phyloP scores from a whole-genome alignment of 2,113 vertebrate genomes.

The Argyrosomus japonicus region DNA sequence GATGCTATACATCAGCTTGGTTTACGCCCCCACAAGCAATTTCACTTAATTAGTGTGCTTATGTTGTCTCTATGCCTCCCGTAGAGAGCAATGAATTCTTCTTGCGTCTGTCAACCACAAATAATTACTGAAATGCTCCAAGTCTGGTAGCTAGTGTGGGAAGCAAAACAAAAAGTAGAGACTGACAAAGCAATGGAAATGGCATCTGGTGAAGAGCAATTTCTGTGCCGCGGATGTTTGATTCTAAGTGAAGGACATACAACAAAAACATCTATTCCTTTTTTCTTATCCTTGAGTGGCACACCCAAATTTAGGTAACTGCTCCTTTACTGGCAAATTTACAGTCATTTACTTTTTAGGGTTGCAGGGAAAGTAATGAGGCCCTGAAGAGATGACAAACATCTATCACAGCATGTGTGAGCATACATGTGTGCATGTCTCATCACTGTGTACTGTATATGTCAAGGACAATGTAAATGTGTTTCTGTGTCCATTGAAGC shows the following conservation, averaged over 20 bases:
- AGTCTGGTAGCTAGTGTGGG: conserved; percentile 65
- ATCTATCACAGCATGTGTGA: conserved; percentile 3
- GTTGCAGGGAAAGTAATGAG: neutral
- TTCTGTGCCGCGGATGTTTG: conserved; percentile 23
- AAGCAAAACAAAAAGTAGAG: conserved; percentile 58
- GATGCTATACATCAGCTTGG: conserved; percentile 72
- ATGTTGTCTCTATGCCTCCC: conserved; percentile 74
- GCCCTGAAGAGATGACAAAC: neutral
- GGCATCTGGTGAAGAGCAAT: conserved; percentile 34
- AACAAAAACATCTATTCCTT: neutral
- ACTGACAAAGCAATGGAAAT: conserved; percentile 61
- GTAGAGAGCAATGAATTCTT: conserved; percentile 73
- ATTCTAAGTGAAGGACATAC: neutral
- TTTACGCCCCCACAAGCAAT: conserved; percentile 75
- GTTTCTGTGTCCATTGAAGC: conserved; percentile 1
- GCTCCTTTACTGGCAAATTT: conserved; percentile 22
- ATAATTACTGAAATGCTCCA: conserved; percentile 78
- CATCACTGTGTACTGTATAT: conserved; percentile 1
- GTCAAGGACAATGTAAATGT: conserved; percentile 13
- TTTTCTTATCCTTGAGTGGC: conserved; percentile 27
- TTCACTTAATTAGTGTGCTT: conserved; percentile 79
- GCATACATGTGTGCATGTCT: neutral
- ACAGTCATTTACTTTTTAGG: neutral
- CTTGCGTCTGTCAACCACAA: conserved; percentile 78
- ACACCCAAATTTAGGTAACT: neutral